A percentile compares a stretch with the other conserved stretches of the same genome.
Evolutionary conservation across 2,888 invertebrate species (phyloP).

Genomic region (Drosophila mimetica): DNA sequence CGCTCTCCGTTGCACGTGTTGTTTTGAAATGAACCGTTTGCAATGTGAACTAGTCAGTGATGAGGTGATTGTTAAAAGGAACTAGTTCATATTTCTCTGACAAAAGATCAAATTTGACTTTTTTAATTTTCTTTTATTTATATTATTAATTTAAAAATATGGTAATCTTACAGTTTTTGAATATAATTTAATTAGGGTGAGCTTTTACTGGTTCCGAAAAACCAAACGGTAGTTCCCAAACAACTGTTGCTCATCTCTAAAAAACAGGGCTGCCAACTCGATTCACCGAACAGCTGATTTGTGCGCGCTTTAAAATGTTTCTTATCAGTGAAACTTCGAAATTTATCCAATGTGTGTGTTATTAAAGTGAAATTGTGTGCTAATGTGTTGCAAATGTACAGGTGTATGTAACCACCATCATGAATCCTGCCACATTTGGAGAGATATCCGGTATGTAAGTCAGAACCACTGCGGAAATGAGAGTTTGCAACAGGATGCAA

Average conservation of each 20-base stretch:
- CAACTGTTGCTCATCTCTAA: neutral
- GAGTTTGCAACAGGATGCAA: constrained; percentile 47
- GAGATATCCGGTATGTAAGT: constrained; percentile 33
- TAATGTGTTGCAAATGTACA: neutral
- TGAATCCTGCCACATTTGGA: neutral
- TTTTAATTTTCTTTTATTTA: no score
- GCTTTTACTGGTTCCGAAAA: neutral
- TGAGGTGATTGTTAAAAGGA: neutral
- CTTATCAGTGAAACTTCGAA: constrained; percentile 10
- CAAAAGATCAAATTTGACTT: neutral
- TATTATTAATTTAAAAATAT: no score
- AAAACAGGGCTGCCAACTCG: constrained; percentile 53
- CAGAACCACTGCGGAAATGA: constrained; percentile 56
- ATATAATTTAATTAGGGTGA: neutral
- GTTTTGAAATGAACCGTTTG: constrained; percentile 23
- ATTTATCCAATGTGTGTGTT: neutral
- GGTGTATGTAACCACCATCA: neutral
- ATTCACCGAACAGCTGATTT: constrained; percentile 19
- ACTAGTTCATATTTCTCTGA: neutral
- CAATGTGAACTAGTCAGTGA: constrained; percentile 8
- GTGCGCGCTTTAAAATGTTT: constrained; percentile 11
- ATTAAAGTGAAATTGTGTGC: neutral
- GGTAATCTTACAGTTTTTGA: neutral
- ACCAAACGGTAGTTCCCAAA: constrained; percentile 1
- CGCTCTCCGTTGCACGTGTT: constrained; percentile 57